Conservation (phyloP, 2,797 vertebrate species). For the Scarus forsteni region DNA sequence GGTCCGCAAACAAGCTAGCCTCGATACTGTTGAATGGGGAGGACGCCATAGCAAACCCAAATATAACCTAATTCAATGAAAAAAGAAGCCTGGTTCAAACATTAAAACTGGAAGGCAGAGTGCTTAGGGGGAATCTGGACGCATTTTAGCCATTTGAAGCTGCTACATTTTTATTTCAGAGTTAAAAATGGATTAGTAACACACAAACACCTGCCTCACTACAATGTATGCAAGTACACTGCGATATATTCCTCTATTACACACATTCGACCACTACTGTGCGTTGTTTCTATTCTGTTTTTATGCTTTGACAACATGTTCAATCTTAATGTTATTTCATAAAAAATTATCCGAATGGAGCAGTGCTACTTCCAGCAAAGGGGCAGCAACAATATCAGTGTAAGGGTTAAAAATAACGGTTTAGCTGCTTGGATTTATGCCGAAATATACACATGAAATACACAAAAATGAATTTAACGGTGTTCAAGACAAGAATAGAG, state of each 20-base stretch:
- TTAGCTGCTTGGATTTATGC: not conserved
- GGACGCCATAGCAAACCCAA: slow-evolving; percentile 14
- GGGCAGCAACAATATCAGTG: not conserved
- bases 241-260: too few relatives aligned
- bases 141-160: too few relatives aligned
- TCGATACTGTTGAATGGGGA: not conserved
- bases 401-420: slow-evolving; percentile 5
- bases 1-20: slow-evolving; percentile 39
- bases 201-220: too few relatives aligned
- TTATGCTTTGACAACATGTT: too few relatives aligned
- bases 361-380: not conserved
- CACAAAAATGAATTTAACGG: not conserved
- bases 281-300: too few relatives aligned
- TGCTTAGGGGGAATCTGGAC: too few relatives aligned
- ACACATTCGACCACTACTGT: too few relatives aligned
- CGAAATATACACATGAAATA: not conserved
- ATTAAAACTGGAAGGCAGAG: not conserved
- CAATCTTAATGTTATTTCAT: too few relatives aligned
- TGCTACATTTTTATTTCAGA: too few relatives aligned
- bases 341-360: not conserved
- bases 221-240: too few relatives aligned
- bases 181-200: too few relatives aligned
- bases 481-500: not conserved
- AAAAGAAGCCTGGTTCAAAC: not conserved
- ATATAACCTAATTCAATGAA: not conserved